These are phyloP conservation scores for Macropis europaea DNA, from an alignment of 2,888 invertebrate species.

Conservation along the genomic window DNA sequence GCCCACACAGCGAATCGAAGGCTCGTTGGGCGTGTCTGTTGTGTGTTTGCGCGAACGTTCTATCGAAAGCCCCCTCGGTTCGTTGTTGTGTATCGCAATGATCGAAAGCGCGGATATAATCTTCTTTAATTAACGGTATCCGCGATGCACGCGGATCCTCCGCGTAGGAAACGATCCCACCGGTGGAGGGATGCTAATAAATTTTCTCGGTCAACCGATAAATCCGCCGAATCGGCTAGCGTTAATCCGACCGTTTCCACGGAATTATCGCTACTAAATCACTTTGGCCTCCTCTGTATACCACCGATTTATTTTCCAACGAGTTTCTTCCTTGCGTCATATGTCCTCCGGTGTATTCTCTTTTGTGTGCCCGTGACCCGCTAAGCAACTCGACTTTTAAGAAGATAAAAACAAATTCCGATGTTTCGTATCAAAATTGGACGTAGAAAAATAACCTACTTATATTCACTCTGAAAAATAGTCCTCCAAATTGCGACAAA, in stretches of 20 bases:
- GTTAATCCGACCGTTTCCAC: conserved; percentile 50
- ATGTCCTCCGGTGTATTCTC: too few relatives aligned
- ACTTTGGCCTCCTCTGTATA: conserved; percentile 8
- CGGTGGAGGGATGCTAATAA: conserved; percentile 29
- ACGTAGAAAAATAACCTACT: too few relatives aligned
- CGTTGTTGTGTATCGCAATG: conserved; percentile 24
- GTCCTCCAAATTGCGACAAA: too few relatives aligned
- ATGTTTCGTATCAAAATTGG: too few relatives aligned
- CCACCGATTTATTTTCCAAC: conserved; percentile 22
- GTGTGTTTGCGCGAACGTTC: conserved; percentile 34
- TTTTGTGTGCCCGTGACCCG: too few relatives aligned
- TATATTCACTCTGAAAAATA: too few relatives aligned
- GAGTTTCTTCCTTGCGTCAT: too few relatives aligned
- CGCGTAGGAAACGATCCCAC: conserved; percentile 36
- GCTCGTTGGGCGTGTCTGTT: conserved; percentile 44
- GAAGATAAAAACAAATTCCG: too few relatives aligned
- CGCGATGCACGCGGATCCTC: conserved; percentile 43
- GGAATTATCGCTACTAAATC: conserved; percentile 45
- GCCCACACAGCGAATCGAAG: conserved; percentile 20
- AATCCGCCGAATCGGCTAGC: conserved; percentile 48
- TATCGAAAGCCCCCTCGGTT: neutral
- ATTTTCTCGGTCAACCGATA: conserved; percentile 44
- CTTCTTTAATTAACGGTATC: conserved; percentile 53
- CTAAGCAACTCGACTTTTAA: too few relatives aligned
- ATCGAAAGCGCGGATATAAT: conserved; percentile 49